These are phyloP conservation scores for Cabera pusaria DNA, from an alignment of 2,888 invertebrate genomes.

Conservation along the genomic window DNA sequence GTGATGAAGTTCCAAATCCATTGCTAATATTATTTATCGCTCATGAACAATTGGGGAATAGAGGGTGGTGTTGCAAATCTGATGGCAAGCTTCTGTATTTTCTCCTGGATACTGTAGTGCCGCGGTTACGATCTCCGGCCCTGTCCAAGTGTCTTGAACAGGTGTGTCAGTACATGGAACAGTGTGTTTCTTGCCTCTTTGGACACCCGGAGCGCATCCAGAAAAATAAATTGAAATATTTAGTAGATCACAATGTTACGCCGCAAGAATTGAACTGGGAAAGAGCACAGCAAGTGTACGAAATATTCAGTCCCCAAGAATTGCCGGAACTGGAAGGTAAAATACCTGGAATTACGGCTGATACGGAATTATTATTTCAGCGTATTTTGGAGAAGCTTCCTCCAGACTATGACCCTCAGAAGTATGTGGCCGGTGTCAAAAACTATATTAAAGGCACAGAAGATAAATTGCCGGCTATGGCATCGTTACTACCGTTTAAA, in stretches of 20 bases:
- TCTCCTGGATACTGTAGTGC: slow-evolving; percentile 89
- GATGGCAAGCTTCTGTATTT: slow-evolving; percentile 91
- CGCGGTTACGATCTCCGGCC: slow-evolving; percentile 86
- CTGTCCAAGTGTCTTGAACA: slow-evolving; percentile 86
- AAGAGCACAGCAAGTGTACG: slow-evolving; percentile 89
- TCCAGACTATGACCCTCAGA: slow-evolving; percentile 85
- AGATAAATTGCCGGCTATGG: slow-evolving; percentile 80
- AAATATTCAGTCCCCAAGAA: slow-evolving; percentile 90
- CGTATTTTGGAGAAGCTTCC: slow-evolving; percentile 88
- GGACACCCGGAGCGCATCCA: slow-evolving; percentile 90
- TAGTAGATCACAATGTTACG: slow-evolving; percentile 90
- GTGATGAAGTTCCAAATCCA: slow-evolving; percentile 87
- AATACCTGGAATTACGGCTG: slow-evolving; percentile 90
- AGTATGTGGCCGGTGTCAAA: slow-evolving; percentile 84
- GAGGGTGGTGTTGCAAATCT: slow-evolving; percentile 90
- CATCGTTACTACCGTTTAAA: slow-evolving; percentile 80
- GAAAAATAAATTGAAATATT: slow-evolving; percentile 83
- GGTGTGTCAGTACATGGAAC: slow-evolving; percentile 91
- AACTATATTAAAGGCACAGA: slow-evolving; percentile 86
- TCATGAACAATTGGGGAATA: slow-evolving; percentile 91
- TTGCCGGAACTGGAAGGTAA: slow-evolving; percentile 92
- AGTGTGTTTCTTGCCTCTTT: slow-evolving; percentile 92
- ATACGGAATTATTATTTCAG: slow-evolving; percentile 89
- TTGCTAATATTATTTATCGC: slow-evolving; percentile 90
- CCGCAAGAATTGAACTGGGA: slow-evolving; percentile 88